Evolutionary conservation across 2,113 vertebrate genomes (phyloP), one percentile per base, ranked within the genome.

Genomic region (Urocynchramus pylzowi): DNA sequence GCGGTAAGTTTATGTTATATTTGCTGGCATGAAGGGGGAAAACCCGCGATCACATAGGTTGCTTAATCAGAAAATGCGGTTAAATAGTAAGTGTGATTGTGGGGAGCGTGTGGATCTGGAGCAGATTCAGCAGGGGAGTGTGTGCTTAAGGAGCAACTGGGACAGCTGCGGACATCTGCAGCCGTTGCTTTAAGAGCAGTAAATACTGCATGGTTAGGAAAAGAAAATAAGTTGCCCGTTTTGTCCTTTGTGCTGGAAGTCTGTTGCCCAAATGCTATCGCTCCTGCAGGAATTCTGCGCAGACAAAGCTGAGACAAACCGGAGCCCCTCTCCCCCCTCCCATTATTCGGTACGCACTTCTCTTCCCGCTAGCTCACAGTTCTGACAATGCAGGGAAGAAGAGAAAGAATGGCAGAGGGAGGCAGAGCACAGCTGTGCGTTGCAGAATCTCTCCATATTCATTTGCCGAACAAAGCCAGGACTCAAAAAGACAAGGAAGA

Each of bases 361-460:
- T 76, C 79, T 94, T 95, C 87, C 89, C 79, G 45, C 90, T 69
- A 91, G 97, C 87, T 94, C 69, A 56, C 98, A 79, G 97, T 60
- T 85, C 96, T 96, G 87, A 96, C 95, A 84, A 79, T 96, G 97
- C 97, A 87, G 96, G 90, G 93, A 26, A 69, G 91, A 49, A 95
- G 89, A 87, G 94, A 80, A 82, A 91, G 96, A 94, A 97, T 94
- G 94, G 97, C 94, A 92, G 96, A 93, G 93, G 81, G 73, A 95
- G 91, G 96, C 96, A 64, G 89, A 96, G 94, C 96, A 89, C 91
- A 74, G 95, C 92, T 78, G 93, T 89, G 84, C 50, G 22, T 45
- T 96, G 96, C 97, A 90, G 95, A 96, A 92, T 94, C 97, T 90
- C 97, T 97, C 96, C 93, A 71, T 90, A 83, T 97, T 95, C 86